Base-by-base conservation (phyloP, 2,797 vertebrate genomes). In the Pelobates cultripes region DNA sequence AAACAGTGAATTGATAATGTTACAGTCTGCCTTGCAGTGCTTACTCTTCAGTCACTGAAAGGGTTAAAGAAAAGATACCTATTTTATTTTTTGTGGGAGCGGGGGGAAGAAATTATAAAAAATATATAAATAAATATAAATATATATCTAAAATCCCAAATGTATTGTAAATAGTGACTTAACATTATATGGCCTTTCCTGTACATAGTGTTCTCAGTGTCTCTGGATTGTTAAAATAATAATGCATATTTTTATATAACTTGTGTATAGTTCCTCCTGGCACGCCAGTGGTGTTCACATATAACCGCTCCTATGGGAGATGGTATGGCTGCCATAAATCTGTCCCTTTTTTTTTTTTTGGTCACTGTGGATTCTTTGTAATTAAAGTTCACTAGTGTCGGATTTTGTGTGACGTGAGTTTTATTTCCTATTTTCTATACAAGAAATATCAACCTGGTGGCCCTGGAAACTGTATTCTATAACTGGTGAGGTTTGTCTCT, bases 231-330 rank as follows among this genome's bases (percentile, higher is more conserved):
- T 95, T 92, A 86, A 94, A 94, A 95, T 92, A 90, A 93, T 93
- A 93, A 91, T 91, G 92, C 94, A 94, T 95, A 95, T 96, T 96
- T 96, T 95, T 96, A 94, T 95, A 95, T 93, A 94, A 91, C 91
- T 94, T 90, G 93, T 90, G 92, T 88, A 86, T 88, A 4, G 43
- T 91, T 60, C 90, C 81, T 86, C 81, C 85, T 88, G 89, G 89
- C 86, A 90, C 89, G 85, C 86, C 86, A 6, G 73, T 93, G 92
- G 93, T 91, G 93, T 90, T 91, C 92, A 91, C 90, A 92, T 85
- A 86, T 85, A 86, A 88, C 68, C 57, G 12, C 2, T 60, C 4
- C 55, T 81, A 81, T 84, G 86, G 85, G 84, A 85, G 82, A 86
- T 82, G 85, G 91, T 87, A 86, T 87, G 85, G 86, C 88, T 82